A percentile compares a stretch with the other conserved stretches of the same genome.
Evolutionary conservation across 2,888 invertebrate species (phyloP).

Genomic region (Cephus runcator): DNA sequence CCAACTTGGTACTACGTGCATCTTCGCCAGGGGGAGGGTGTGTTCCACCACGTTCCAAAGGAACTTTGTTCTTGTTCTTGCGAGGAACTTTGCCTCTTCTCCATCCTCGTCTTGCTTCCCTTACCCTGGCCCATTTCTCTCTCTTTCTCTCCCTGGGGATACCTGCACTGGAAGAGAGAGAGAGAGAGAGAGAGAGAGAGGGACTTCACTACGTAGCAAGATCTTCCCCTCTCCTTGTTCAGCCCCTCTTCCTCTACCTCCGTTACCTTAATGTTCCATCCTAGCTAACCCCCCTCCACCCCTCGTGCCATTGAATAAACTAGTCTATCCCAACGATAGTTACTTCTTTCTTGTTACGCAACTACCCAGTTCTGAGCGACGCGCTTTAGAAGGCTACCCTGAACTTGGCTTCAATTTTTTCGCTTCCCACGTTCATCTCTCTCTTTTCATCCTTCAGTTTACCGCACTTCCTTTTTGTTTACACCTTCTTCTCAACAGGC

Average conservation of each 20-base stretch:
- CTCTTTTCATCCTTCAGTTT: not conserved
- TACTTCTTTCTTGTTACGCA: constrained; percentile 63
- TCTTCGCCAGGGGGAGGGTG: constrained; percentile 47
- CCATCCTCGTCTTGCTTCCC: constrained; percentile 17
- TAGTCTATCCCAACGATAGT: constrained; percentile 60
- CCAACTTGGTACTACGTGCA: constrained; percentile 47
- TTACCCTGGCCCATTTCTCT: not conserved
- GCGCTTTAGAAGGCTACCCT: constrained; percentile 50
- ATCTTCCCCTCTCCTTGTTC: no score
- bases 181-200: no score
- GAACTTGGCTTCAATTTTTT: constrained; percentile 52
- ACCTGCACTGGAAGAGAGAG: no score
- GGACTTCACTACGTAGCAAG: no score
- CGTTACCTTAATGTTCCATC: constrained; percentile 15
- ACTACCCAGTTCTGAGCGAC: constrained; percentile 51
- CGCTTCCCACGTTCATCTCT: constrained; percentile 19
- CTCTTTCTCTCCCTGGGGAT: not conserved
- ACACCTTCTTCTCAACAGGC: not conserved
- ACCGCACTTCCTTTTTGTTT: not conserved
- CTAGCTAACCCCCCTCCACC: constrained; percentile 13
- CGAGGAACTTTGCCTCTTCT: constrained; percentile 57
- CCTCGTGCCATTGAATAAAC: constrained; percentile 62
- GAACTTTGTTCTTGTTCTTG: constrained; percentile 66
- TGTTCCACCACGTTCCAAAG: constrained; percentile 26
- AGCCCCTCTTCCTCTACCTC: no score